Evolutionary conservation across 2,888 invertebrate species (phyloP).

Genomic region (Belgica antarctica): DNA sequence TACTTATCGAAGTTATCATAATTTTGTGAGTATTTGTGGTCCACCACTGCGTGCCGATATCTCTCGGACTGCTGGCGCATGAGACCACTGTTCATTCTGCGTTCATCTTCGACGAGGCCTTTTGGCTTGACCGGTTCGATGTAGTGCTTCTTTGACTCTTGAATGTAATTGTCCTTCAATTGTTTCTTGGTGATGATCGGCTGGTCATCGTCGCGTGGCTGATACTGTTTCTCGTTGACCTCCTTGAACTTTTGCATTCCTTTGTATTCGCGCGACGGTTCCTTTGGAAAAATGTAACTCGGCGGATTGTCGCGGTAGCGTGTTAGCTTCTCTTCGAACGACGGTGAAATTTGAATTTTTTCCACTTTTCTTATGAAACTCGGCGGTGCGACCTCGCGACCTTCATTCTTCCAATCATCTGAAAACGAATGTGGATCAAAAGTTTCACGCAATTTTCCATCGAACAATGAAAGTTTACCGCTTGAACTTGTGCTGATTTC

Average conservation of each 20-base stretch:
- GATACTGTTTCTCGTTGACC: neutral
- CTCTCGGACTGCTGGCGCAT: slow-evolving; percentile 5
- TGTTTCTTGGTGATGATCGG: slow-evolving; percentile 16
- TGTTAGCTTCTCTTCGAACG: neutral
- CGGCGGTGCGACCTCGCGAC: slow-evolving; percentile 49
- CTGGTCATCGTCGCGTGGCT: neutral
- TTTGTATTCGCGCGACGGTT: slow-evolving; percentile 2
- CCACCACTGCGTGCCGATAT: neutral
- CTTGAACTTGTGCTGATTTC: slow-evolving; percentile 51
- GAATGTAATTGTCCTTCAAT: neutral
- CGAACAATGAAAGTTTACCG: slow-evolving; percentile 48
- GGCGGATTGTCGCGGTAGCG: slow-evolving; percentile 25
- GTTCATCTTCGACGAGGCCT: neutral
- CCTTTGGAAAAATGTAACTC: slow-evolving; percentile 44
- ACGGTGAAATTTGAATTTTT: slow-evolving; percentile 14
- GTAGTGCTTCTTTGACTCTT: neutral
- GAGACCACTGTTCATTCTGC: neutral
- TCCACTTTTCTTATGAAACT: neutral
- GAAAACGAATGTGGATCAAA: slow-evolving; percentile 48
- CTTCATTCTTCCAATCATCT: slow-evolving; percentile 55
- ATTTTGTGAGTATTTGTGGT: neutral
- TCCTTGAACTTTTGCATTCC: slow-evolving; percentile 24
- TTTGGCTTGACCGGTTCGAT: neutral
- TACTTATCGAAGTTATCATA: neutral
- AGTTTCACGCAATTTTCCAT: neutral